Percentiles rank a stretch among this genome's conserved stretches.
These are phyloP conservation scores for Drosophila meridiana DNA, from an alignment of 2,888 invertebrate genomes.

Conservation along the genomic window DNA sequence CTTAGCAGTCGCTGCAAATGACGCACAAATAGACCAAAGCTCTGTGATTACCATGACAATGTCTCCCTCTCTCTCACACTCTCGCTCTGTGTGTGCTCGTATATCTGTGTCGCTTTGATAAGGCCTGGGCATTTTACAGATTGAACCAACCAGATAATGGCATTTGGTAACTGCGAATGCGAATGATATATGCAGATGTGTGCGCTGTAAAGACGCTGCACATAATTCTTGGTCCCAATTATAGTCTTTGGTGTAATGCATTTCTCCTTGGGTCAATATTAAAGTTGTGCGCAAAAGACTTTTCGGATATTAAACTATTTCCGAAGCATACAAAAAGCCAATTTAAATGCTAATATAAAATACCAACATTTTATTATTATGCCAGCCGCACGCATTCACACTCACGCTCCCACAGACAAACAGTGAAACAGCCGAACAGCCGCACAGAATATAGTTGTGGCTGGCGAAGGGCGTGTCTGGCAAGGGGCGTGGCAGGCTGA, in stretches of 20 bases:
- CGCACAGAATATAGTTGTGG: constrained; percentile 9
- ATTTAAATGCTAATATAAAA: constrained; percentile 82
- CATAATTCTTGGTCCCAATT: constrained; percentile 45
- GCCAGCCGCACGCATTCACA: constrained; percentile 71
- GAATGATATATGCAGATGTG: constrained; percentile 49
- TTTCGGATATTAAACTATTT: constrained; percentile 82
- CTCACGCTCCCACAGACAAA: constrained; percentile 19
- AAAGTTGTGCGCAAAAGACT: constrained; percentile 56
- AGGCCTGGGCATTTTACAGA: constrained; percentile 55
- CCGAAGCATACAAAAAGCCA: constrained; percentile 81
- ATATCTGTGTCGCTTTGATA: constrained; percentile 37
- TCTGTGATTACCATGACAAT: constrained; percentile 71
- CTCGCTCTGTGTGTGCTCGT: neutral
- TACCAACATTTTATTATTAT: constrained; percentile 82
- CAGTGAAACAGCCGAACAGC: constrained; percentile 13
- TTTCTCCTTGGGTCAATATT: constrained; percentile 50
- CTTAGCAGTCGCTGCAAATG: constrained; percentile 59
- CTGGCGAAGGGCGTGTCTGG: neutral
- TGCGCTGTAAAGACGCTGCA: constrained; percentile 23
- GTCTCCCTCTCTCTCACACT: neutral
- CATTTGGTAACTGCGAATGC: constrained; percentile 13
- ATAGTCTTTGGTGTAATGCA: constrained; percentile 52
- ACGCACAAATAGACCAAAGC: constrained; percentile 50
- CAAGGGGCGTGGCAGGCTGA: constrained; percentile 22
- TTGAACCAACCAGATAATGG: constrained; percentile 33